Base-by-base conservation (phyloP, 2,113 vertebrate species). In the Lepisosteus oculatus region DNA sequence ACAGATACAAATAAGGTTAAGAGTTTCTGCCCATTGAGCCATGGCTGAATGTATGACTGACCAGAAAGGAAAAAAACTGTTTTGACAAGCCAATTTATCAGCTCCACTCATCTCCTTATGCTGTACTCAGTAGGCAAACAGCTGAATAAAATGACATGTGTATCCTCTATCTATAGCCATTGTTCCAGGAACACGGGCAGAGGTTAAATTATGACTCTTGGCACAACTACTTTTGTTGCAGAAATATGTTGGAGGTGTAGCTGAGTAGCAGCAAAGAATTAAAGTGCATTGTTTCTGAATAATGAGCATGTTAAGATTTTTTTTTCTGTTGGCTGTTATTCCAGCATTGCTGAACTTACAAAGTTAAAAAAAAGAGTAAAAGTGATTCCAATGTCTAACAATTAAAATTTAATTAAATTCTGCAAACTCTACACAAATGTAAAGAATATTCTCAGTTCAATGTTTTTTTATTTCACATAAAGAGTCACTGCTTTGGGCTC, bases 21-120 rank as follows among this genome's bases (percentile, higher is more conserved):
- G 68, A 59, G 73, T 65, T 57, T 70, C 54, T 57, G 3, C 42
- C 68, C 72, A 54, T 57, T 74, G 61, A 70, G 51, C 73, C 68
- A 17, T 66, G 54, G 68, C 68, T 65, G 55, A 47, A 74, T 70
- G 68, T 65, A 70, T 74, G 68, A 70, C 61, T 74, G 73, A 65
- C 73, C 73, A 70, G 68, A 74, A 70, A 70, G 41, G 63, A 79
- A 82, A 83, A 78, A 83, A 83, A 79, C 74, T 68, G 61, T 73
- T 74, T 79, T 79, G 82, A 83, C 73, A 84, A 67, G 65, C 71
- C 69, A 73, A 70, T 76, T 74, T 80, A 76, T 73, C 73, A 67
- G 8, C 54, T 29, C 2, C 55, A n/a, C 12, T 9, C 69, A 59
- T 72, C 73, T 69, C 68, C 3, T n/a, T 68, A 63, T 70, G 67